phyloP scores from a whole-genome alignment of 2,797 vertebrate species.

The Gambelia wislizenii region DNA sequence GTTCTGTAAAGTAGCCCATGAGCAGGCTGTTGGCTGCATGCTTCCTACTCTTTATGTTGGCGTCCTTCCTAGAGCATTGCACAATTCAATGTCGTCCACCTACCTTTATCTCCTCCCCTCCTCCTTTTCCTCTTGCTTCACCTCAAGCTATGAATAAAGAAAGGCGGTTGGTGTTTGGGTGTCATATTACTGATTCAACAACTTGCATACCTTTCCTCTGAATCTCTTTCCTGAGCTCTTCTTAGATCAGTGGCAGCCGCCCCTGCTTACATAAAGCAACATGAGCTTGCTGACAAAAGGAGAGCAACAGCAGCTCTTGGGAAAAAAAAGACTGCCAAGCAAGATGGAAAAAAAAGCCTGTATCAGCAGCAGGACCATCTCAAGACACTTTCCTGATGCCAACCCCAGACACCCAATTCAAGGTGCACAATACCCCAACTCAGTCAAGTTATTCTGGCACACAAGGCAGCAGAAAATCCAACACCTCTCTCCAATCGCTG shows the following conservation, averaged over 20 bases:
- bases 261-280: slow-evolving; percentile 40
- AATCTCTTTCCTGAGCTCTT: slow-evolving; percentile 16
- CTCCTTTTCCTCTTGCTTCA: slow-evolving; percentile 53
- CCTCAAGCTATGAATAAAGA: slow-evolving; percentile 71
- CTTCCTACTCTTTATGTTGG: slow-evolving; percentile 74
- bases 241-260: accelerated
- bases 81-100: slow-evolving; percentile 75
- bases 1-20: slow-evolving; percentile 68
- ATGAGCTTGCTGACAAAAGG: slow-evolving; percentile 6
- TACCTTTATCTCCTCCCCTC: slow-evolving; percentile 50
- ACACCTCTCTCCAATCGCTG: neutral
- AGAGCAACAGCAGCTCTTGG: neutral
- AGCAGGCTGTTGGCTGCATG: slow-evolving; percentile 78
- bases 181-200: slow-evolving; percentile 64
- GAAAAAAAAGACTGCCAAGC: neutral
- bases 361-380: neutral
- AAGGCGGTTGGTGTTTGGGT: slow-evolving; percentile 61
- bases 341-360: neutral
- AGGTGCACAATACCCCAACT: neutral
- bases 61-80: slow-evolving; percentile 83
- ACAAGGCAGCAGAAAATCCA: too few species aligned
- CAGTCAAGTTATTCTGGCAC: neutral
- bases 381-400: neutral
- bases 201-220: slow-evolving; percentile 55
- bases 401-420: neutral